Base-by-base conservation (phyloP, 2,888 invertebrate species). In the Nematopogon swammerdamellus region DNA sequence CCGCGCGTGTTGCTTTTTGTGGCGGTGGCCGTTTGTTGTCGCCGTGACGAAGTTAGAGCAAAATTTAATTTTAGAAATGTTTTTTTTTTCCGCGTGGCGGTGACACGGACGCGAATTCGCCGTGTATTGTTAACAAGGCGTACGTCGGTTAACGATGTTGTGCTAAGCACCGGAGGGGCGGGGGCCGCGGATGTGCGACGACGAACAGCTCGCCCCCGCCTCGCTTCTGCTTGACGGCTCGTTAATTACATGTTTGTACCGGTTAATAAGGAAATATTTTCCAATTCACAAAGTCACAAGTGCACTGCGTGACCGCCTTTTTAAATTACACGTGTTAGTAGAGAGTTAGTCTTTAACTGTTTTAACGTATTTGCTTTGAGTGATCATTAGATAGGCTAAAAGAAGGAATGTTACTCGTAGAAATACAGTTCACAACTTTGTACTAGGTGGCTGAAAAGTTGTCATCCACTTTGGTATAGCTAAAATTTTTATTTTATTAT, bases 1-100 rank as follows among this genome's bases (percentile, higher is more conserved):
- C 29, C 5, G 72, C 71, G 68, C 73, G 67, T 74, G 73, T 75
- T 70, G 60, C 63, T 62, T 64, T 68, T 70, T 36, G n/a, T 25
- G 25, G 25, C 36, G n/a, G 11, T 36, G 62, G 64, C 63, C 70
- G 69, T 72, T 69, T 68, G 67, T 61, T 55, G 58, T 57, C 59
- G 59, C 63, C 56, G 65, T 63, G 70, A 71, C 68, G 64, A 72
- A 72, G 71, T 75, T 74, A 64, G 68, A 66, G 70, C 64, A 74
- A 77, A 77, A 77, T 73, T 76, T 75, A 74, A 74, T 75, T 71
- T 72, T 72, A 68, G 72, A 72, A 19, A 48, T 46, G 45, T 49
- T 51, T 48, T 51, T 75, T 76, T 76, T 75, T 72, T 63, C 47
- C 51, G 50, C 46, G 48, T 46, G 50, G 49, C 49, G 43, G 52